Conservation (phyloP, 2,113 vertebrate genomes). For the Prunella fulvescens region DNA sequence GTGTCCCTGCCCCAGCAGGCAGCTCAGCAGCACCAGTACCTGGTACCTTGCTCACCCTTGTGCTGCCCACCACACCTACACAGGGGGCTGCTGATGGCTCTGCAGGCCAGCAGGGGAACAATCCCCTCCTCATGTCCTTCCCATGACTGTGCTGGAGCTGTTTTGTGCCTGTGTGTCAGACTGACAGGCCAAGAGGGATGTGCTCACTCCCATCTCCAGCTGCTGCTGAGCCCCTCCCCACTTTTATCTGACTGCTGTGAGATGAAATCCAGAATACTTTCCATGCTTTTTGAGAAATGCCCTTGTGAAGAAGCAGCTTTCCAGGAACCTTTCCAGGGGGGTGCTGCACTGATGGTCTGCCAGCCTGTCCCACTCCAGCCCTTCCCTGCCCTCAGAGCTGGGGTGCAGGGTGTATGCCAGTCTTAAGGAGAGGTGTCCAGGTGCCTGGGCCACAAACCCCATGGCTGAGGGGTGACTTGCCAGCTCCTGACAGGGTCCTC, state of each 20-base stretch:
- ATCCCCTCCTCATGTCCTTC: background rate
- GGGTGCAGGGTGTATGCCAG: background rate
- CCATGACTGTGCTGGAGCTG: background rate
- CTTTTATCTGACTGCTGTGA: background rate
- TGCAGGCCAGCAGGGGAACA: background rate
- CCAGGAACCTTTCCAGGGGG: background rate
- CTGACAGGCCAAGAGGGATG: background rate
- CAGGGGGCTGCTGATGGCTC: background rate
- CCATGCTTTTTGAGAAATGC: background rate
- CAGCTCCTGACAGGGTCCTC: background rate
- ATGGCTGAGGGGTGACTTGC: background rate
- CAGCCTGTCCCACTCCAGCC: background rate
- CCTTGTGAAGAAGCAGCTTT: background rate
- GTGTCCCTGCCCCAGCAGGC: background rate
- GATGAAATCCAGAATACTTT: background rate
- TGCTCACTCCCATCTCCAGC: background rate
- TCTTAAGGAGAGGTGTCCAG: background rate
- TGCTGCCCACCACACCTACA: background rate
- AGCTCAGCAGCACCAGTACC: background rate
- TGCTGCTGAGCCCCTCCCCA: background rate
- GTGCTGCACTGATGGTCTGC: background rate
- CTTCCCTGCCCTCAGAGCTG: accelerated
- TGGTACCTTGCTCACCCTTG: background rate
- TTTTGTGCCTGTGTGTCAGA: background rate
- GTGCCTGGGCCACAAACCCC: background rate